Percentiles rank a stretch among this genome's conserved stretches.
These are phyloP conservation scores for Propithecus deckenii DNA, from an alignment of 2,797 vertebrate genomes.

Conservation along the genomic window DNA sequence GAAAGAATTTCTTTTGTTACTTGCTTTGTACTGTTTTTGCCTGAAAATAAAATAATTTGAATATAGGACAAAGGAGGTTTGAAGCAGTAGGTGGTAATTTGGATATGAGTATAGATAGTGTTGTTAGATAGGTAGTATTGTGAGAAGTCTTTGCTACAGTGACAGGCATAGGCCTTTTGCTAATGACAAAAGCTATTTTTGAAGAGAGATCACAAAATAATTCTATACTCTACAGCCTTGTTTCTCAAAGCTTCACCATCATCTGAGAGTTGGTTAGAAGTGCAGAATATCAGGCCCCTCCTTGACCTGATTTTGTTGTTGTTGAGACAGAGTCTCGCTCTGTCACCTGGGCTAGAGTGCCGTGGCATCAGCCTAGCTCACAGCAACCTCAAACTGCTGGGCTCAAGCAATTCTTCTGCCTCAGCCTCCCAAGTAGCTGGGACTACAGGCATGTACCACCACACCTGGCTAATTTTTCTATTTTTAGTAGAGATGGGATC, in stretches of 20 bases:
- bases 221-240: neutral
- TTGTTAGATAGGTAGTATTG: neutral
- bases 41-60: neutral
- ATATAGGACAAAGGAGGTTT: neutral
- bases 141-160: neutral
- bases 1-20: neutral
- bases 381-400: too few species aligned
- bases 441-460: too few species aligned
- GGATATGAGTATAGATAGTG: neutral
- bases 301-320: too few species aligned
- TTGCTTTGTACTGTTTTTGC: neutral
- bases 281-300: neutral
- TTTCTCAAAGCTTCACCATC: neutral
- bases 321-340: too few species aligned
- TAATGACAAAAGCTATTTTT: neutral
- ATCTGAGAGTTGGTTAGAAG: neutral
- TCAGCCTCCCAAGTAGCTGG: too few species aligned
- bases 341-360: too few species aligned
- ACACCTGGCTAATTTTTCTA: neutral
- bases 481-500: neutral
- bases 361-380: too few species aligned
- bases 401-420: too few species aligned
- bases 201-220: neutral
- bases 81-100: neutral
- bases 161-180: neutral